Conservation (phyloP, 2,888 invertebrate species). For the Caenorhabditis wallacei region DNA sequence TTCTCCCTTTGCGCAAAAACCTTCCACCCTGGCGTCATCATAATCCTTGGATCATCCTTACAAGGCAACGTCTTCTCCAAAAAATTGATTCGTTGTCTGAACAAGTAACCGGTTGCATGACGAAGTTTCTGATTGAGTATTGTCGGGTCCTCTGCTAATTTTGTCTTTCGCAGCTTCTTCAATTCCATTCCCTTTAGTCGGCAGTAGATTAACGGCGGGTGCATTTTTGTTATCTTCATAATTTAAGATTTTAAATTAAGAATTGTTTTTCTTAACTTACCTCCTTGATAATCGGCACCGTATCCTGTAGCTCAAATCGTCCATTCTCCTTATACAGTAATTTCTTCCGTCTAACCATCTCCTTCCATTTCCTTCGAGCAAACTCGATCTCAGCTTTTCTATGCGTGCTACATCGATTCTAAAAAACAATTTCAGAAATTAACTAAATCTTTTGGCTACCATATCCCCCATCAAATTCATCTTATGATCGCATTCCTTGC, state of each 20-base stretch:
- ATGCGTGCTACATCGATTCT: background rate
- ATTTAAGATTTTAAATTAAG: too few relatives aligned
- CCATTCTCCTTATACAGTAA: slow-evolving; percentile 24
- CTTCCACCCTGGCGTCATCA: slow-evolving; percentile 35
- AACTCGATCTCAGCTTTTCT: slow-evolving; percentile 12
- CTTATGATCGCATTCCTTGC: slow-evolving; percentile 47
- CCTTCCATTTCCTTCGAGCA: slow-evolving; percentile 33
- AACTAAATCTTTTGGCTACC: too few relatives aligned
- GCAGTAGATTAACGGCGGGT: slow-evolving; percentile 43
- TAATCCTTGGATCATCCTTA: slow-evolving; percentile 35
- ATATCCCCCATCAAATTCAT: slow-evolving; percentile 18
- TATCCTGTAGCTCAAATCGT: slow-evolving; percentile 30
- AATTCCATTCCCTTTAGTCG: slow-evolving; percentile 46
- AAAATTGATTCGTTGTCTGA: slow-evolving; percentile 33
- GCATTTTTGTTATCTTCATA: slow-evolving; percentile 43
- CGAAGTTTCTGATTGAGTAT: background rate
- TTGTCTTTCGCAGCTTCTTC: slow-evolving; percentile 15
- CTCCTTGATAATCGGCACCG: slow-evolving; percentile 26
- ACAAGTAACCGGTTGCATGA: slow-evolving; percentile 21
- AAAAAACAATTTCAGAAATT: background rate
- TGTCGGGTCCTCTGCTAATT: background rate
- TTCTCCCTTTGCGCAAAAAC: slow-evolving; percentile 31
- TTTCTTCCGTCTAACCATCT: slow-evolving; percentile 21
- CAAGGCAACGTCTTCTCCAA: slow-evolving; percentile 50
- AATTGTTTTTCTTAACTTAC: too few relatives aligned